A percentile compares a stretch with the other conserved stretches of the same genome.
phyloP scores from a whole-genome alignment of 2,888 invertebrate species.

The Tetrapedia diversipes region DNA sequence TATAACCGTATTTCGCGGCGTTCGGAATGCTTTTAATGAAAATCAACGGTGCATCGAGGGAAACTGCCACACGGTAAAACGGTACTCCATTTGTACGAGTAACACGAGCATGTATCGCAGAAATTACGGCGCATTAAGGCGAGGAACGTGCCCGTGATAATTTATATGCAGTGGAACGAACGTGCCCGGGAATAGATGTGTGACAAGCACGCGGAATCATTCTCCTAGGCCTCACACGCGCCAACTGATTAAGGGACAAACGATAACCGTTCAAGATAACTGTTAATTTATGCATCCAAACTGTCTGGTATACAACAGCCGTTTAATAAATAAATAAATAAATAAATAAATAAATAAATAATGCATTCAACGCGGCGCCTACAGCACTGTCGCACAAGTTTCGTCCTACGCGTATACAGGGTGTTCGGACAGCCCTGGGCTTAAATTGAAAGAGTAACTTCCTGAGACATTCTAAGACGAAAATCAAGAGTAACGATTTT shows the following conservation, averaged over 20 bases:
- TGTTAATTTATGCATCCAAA: too few species aligned
- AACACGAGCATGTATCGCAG: constrained; percentile 41
- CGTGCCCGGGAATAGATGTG: constrained; percentile 49
- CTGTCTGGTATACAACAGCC: too few species aligned
- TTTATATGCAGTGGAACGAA: constrained; percentile 53
- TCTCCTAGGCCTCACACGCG: neutral
- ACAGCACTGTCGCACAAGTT: too few species aligned
- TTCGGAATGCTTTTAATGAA: constrained; percentile 48
- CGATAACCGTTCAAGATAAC: constrained; percentile 39
- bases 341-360: too few species aligned
- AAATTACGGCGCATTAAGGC: constrained; percentile 63
- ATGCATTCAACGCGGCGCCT: too few species aligned
- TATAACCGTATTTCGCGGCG: neutral
- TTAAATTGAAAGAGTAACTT: too few species aligned
- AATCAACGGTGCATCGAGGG: constrained; percentile 46
- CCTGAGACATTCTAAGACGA: too few species aligned
- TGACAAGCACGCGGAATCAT: constrained; percentile 50
- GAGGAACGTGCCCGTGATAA: constrained; percentile 60
- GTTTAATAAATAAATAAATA: too few species aligned
- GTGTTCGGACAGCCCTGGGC: too few species aligned
- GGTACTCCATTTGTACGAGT: constrained; percentile 47
- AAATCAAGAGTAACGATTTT: too few species aligned
- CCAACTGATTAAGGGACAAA: constrained; percentile 41
- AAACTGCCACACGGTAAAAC: constrained; percentile 45
- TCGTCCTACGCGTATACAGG: too few species aligned